Evolutionary conservation across 2,888 invertebrate species (phyloP).

Genomic region (Trichogramma evanescens): DNA sequence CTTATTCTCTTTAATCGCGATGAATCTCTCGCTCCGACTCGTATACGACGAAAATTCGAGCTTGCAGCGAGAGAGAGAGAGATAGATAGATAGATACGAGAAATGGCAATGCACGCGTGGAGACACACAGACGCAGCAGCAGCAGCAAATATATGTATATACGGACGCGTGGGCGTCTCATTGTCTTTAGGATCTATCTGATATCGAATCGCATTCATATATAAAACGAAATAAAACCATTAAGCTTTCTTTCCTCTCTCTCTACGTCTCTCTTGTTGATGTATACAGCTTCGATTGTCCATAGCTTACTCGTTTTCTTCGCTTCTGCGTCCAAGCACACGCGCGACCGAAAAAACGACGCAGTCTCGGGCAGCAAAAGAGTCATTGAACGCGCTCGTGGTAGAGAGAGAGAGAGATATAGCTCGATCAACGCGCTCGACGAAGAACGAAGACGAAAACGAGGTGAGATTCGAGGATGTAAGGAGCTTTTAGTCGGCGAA

Average conservation of each 20-base stretch:
- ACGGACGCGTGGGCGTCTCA: conserved; percentile 9
- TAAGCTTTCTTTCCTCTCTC: conserved; percentile 23
- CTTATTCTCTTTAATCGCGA: conserved; percentile 3
- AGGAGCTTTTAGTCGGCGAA: too few relatives aligned
- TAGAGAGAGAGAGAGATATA: conserved; percentile 19
- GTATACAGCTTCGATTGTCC: conserved; percentile 8
- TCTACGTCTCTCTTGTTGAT: conserved; percentile 2
- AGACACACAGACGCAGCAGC: neutral
- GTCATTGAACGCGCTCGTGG: neutral
- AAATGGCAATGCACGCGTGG: neutral
- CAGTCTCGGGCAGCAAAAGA: neutral
- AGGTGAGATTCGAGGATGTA: too few relatives aligned
- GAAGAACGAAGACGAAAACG: too few relatives aligned
- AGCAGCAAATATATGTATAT: too few relatives aligned
- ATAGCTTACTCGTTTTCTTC: neutral
- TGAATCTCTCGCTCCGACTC: conserved; percentile 4
- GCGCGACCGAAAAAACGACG: too few relatives aligned
- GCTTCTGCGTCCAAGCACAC: too few relatives aligned
- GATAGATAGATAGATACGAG: conserved; percentile 15
- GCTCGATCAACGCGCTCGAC: conserved; percentile 21
- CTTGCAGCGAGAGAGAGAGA: conserved; percentile 18
- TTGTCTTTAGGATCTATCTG: conserved; percentile 16
- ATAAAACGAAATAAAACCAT: conserved; percentile 32
- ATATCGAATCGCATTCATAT: conserved; percentile 5
- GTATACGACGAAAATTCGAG: too few relatives aligned